These are phyloP conservation scores for Drosophila bunnanda DNA, from an alignment of 2,888 invertebrate genomes.

Conservation along the genomic window DNA sequence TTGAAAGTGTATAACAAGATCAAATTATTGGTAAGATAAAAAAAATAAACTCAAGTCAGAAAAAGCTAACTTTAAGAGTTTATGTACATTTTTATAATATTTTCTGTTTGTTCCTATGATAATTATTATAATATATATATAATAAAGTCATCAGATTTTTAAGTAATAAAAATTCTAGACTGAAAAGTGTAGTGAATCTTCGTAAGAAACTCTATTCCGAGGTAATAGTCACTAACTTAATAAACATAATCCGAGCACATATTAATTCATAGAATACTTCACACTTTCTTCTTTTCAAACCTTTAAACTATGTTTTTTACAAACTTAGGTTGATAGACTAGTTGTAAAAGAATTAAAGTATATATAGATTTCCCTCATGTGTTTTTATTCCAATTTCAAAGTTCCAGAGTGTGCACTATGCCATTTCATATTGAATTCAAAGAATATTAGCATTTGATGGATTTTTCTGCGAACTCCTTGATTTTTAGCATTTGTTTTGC, in stretches of 20 bases:
- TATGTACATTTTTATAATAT: background rate
- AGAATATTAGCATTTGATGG: slow-evolving; percentile 1
- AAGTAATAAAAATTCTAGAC: background rate
- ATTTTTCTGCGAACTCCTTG: slow-evolving; percentile 21
- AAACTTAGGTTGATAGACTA: background rate
- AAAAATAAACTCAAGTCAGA: background rate
- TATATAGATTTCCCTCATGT: background rate
- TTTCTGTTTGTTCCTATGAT: too few relatives aligned
- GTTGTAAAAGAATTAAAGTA: background rate
- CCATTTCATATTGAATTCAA: background rate
- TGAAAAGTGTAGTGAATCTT: background rate
- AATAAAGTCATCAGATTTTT: background rate
- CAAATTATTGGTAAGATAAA: background rate
- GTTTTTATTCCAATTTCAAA: background rate
- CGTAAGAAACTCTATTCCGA: too few relatives aligned
- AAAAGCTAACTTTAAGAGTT: background rate
- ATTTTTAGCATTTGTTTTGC: slow-evolving; percentile 55
- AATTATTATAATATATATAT: background rate
- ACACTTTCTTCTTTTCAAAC: background rate
- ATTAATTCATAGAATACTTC: background rate
- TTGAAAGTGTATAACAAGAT: too few relatives aligned
- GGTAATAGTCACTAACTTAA: too few relatives aligned
- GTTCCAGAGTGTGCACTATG: background rate
- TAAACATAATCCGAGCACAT: too few relatives aligned
- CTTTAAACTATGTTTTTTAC: background rate